These are phyloP conservation scores for Agrotis exclamationis DNA, from an alignment of 2,888 invertebrate species.

Conservation along the genomic window DNA sequence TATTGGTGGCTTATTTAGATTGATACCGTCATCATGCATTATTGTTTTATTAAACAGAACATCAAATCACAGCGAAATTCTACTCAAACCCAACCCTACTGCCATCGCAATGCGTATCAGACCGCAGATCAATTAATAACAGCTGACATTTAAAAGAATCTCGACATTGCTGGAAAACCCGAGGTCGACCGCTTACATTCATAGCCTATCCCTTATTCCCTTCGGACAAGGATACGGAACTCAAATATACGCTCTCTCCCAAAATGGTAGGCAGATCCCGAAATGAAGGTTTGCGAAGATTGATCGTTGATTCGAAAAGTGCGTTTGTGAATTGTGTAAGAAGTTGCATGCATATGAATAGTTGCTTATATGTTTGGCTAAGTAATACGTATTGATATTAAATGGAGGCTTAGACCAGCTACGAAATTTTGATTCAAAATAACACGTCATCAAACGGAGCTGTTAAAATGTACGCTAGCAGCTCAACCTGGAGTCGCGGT, in stretches of 20 bases:
- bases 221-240: constrained; percentile 58
- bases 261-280: constrained; percentile 25
- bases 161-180: constrained; percentile 71
- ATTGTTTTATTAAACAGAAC: not conserved
- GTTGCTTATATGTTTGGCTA: not conserved
- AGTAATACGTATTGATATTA: too few relatives aligned
- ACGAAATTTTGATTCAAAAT: too few relatives aligned
- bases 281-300: constrained; percentile 19
- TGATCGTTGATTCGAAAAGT: constrained; percentile 7
- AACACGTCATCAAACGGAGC: too few relatives aligned
- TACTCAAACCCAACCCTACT: constrained; percentile 32
- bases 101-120: constrained; percentile 23
- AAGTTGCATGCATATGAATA: not conserved
- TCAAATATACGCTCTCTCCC: constrained; percentile 33
- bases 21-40: too few relatives aligned
- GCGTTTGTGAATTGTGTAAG: not conserved
- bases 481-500: too few relatives aligned
- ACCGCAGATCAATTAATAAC: constrained; percentile 57
- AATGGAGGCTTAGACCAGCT: too few relatives aligned
- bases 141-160: constrained; percentile 78
- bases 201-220: constrained; percentile 55
- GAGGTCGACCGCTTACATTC: constrained; percentile 75
- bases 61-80: not conserved
- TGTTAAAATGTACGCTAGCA: too few relatives aligned
- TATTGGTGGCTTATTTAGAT: too few relatives aligned